Evolutionary conservation across 2,113 vertebrate genomes (phyloP).

Genomic region (Gambusia holbrooki): DNA sequence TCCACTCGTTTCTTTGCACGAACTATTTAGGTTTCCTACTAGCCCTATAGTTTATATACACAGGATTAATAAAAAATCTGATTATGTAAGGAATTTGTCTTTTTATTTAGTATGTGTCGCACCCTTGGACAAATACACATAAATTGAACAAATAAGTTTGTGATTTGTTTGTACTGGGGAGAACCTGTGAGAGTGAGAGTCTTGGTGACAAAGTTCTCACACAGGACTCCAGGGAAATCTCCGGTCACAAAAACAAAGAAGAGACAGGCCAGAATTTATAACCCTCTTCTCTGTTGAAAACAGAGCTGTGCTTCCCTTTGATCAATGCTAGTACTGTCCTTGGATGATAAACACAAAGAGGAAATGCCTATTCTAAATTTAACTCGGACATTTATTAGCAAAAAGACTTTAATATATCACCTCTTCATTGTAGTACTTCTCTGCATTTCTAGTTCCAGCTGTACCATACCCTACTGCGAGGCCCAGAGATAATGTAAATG

Average conservation of each 20-base stretch:
- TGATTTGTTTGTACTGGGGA: slow-evolving; percentile 67
- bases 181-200: slow-evolving; percentile 69
- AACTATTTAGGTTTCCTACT: background rate
- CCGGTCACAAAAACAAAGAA: slow-evolving; percentile 75
- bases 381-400: slow-evolving; percentile 18
- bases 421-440: slow-evolving; percentile 23
- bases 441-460: slow-evolving; percentile 59
- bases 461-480: slow-evolving; percentile 54
- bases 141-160: slow-evolving; percentile 44
- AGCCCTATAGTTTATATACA: background rate
- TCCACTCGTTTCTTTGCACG: slow-evolving; percentile 2
- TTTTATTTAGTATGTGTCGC: slow-evolving; percentile 14
- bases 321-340: slow-evolving; percentile 34
- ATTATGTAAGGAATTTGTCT: background rate
- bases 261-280: slow-evolving; percentile 76
- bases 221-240: slow-evolving; percentile 68
- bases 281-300: slow-evolving; percentile 47
- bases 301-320: slow-evolving; percentile 41
- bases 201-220: slow-evolving; percentile 77
- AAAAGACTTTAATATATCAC: slow-evolving; percentile 14
- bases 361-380: slow-evolving; percentile 15
- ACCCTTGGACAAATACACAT: slow-evolving; percentile 18
- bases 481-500: slow-evolving; percentile 42
- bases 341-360: slow-evolving; percentile 15
- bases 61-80: background rate